Conservation (phyloP, 2,888 invertebrate genomes). For the Acanthoscelides obtectus region DNA sequence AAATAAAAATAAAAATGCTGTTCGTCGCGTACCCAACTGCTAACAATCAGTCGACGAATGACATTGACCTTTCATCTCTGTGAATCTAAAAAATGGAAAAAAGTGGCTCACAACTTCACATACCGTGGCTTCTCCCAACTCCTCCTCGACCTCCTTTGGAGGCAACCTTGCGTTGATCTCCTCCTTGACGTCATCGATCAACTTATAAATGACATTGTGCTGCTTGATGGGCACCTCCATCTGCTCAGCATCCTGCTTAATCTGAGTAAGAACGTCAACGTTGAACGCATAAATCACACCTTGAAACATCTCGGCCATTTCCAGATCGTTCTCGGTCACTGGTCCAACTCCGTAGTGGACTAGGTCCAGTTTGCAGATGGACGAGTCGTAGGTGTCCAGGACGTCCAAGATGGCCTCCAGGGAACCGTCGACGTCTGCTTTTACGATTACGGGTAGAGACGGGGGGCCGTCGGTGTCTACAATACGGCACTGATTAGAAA, state of each 20-base stretch:
- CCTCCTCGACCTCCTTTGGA: constrained; percentile 65
- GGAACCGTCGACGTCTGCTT: constrained; percentile 93
- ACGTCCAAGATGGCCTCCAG: constrained; percentile 93
- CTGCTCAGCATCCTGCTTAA: constrained; percentile 52
- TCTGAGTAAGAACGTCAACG: constrained; percentile 53
- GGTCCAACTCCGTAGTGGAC: constrained; percentile 89
- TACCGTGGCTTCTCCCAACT: constrained; percentile 74
- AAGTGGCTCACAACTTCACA: too few species aligned
- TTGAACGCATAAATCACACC: constrained; percentile 90
- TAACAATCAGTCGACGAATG: too few species aligned
- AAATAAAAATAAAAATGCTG: too few species aligned
- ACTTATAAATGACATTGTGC: constrained; percentile 88
- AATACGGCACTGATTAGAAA: neutral
- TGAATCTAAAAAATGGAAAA: too few species aligned
- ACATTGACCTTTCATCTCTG: too few species aligned
- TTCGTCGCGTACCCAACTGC: too few species aligned
- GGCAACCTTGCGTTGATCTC: constrained; percentile 74
- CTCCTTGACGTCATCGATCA: constrained; percentile 83
- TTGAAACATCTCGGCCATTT: constrained; percentile 69
- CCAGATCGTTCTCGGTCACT: constrained; percentile 77
- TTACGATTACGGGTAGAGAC: constrained; percentile 47
- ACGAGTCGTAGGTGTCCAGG: constrained; percentile 78
- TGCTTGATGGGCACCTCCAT: constrained; percentile 58
- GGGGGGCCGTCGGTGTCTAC: constrained; percentile 28
- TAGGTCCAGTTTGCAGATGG: constrained; percentile 74